Conservation (phyloP, 1,140 invertebrate species). For the Neomicropteryx cornuta region DNA sequence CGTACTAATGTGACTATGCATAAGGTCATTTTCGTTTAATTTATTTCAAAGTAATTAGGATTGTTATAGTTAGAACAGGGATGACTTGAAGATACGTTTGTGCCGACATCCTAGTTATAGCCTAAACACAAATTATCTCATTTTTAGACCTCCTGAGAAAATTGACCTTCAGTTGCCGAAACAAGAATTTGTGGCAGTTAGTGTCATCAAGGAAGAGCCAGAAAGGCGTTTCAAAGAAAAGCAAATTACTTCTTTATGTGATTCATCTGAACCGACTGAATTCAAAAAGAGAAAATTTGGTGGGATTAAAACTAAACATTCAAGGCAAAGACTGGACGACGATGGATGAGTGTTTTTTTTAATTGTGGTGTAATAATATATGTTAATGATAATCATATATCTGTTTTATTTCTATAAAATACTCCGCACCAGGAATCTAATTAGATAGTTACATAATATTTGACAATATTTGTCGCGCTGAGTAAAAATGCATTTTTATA, state of each 20-base stretch:
- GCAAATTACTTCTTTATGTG: slow-evolving; percentile 38
- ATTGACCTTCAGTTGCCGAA: slow-evolving; percentile 50
- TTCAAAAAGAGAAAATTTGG: slow-evolving; percentile 58
- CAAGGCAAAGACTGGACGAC: slow-evolving; percentile 44
- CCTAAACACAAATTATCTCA: too few species aligned
- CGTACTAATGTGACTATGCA: too few species aligned
- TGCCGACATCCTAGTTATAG: too few species aligned
- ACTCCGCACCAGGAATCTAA: too few species aligned
- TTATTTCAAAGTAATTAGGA: slow-evolving; percentile 16
- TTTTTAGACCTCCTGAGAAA: too few species aligned
- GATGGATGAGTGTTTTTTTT: slow-evolving; percentile 37
- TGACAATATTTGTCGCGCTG: too few species aligned
- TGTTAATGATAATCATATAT: too few species aligned
- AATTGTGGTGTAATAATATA: slow-evolving; percentile 1
- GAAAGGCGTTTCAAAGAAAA: slow-evolving; percentile 55
- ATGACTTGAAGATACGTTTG: too few species aligned
- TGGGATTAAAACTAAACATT: slow-evolving; percentile 38
- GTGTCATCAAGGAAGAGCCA: slow-evolving; percentile 26
- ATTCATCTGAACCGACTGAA: slow-evolving; percentile 30
- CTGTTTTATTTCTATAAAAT: too few species aligned
- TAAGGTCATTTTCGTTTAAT: slow-evolving; percentile 5
- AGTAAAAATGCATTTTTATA: too few species aligned
- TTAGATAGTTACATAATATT: too few species aligned
- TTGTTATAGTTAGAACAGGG: slow-evolving; percentile 28
- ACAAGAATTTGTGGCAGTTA: slow-evolving; percentile 24